phyloP scores from a whole-genome alignment of 35 echinoderm and acorn worm genomes.

The Heliocidaris tuberculata region DNA sequence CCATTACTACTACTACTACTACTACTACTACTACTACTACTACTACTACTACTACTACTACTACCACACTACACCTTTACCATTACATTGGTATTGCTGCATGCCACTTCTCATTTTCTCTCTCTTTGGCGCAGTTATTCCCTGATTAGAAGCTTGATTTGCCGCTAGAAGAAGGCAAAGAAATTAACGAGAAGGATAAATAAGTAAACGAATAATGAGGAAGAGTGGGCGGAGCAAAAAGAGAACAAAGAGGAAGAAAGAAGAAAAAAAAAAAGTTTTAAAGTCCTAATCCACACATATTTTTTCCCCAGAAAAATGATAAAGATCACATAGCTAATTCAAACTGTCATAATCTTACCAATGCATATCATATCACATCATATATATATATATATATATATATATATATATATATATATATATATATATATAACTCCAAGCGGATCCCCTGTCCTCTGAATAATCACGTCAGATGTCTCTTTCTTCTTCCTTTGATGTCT shows the following conservation, averaged over 20 bases:
- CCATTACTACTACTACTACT: not conserved
- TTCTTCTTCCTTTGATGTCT: too few relatives aligned
- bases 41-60: too few relatives aligned
- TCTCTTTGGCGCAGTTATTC: too few relatives aligned
- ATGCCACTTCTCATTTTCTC: too few relatives aligned
- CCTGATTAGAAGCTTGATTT: too few relatives aligned
- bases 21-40: not conserved
- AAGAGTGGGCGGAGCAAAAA: not conserved
- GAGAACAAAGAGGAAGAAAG: not conserved
- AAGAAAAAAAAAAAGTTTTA: too few relatives aligned
- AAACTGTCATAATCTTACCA: not conserved
- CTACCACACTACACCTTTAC: not conserved
- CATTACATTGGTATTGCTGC: not conserved
- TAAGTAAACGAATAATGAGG: not conserved
- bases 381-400: not conserved
- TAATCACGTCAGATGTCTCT: not conserved
- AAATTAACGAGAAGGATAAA: too few relatives aligned
- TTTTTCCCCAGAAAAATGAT: too few relatives aligned
- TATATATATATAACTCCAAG: not conserved
- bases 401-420: too few relatives aligned
- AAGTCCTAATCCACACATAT: too few relatives aligned
- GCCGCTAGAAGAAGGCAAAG: too few relatives aligned
- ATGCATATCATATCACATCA: not conserved
- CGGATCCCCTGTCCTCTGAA: not conserved
- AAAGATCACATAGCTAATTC: too few relatives aligned